Percentiles rank a stretch among this genome's conserved stretches.
phyloP scores from a whole-genome alignment of 2,113 vertebrate genomes.

The Bos taurus region DNA sequence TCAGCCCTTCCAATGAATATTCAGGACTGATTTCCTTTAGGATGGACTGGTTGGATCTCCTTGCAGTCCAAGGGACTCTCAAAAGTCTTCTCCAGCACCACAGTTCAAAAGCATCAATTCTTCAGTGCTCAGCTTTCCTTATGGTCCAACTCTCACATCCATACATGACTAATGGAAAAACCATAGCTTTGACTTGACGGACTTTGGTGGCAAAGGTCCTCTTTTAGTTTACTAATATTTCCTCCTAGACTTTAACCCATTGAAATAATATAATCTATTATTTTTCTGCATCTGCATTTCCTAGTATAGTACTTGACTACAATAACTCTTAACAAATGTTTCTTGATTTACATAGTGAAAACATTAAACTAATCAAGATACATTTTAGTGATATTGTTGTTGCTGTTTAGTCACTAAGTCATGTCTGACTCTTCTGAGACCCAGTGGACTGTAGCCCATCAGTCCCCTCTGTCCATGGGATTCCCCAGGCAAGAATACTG shows the following conservation, averaged over 20 bases:
- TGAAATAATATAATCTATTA: not conserved
- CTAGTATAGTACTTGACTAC: not conserved
- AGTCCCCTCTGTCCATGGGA: not conserved
- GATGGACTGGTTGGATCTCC: not conserved
- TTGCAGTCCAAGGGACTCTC: not conserved
- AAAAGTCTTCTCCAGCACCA: not conserved
- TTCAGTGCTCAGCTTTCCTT: not conserved
- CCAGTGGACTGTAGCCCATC: not conserved
- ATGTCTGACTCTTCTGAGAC: not conserved
- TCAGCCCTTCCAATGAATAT: not conserved
- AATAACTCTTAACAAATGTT: not conserved
- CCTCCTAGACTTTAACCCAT: not conserved
- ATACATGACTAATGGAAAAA: not conserved
- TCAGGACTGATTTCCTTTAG: not conserved
- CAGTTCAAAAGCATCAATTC: not conserved
- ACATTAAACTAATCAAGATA: not conserved
- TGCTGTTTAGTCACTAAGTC: not conserved
- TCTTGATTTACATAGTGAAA: not conserved
- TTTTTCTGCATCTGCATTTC: not conserved
- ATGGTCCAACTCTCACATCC: not conserved
- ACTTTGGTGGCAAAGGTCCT: not conserved
- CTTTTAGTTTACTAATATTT: not conserved
- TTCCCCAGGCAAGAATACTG: not conserved
- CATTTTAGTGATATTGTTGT: not conserved
- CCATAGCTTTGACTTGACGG: not conserved